phyloP scores from a whole-genome alignment of 1,140 invertebrate genomes.

The Varroa destructor region DNA sequence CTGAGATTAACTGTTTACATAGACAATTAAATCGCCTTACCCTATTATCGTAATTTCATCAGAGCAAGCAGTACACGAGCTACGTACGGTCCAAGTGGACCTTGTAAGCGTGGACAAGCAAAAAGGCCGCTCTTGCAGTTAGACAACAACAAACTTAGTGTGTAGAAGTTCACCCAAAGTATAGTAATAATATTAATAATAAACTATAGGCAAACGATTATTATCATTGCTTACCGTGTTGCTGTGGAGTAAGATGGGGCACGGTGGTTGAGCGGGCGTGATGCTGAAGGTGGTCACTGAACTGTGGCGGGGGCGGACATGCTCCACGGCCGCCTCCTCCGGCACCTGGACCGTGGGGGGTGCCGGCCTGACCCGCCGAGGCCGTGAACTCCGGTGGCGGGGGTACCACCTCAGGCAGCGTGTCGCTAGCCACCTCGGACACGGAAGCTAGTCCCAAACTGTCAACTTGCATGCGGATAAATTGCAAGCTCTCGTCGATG shows the following conservation, averaged over 20 bases:
- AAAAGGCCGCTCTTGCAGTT: no score
- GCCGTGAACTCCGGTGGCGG: constrained; percentile 36
- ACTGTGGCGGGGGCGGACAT: constrained; percentile 12
- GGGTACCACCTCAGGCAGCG: constrained; percentile 36
- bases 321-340: not conserved
- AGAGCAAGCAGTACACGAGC: no score
- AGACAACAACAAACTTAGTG: no score
- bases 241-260: constrained; percentile 19
- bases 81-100: no score
- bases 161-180: no score
- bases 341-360: no score
- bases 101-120: no score
- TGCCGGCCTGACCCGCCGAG: constrained; percentile 31
- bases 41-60: no score
- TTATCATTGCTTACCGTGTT: not conserved
- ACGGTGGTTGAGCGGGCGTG: not conserved
- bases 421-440: constrained; percentile 34
- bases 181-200: no score
- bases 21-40: no score
- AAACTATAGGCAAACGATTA: no score
- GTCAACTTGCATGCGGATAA: constrained; percentile 35
- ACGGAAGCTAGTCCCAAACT: constrained; percentile 35
- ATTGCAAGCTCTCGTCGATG: constrained; percentile 33
- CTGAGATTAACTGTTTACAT: no score
- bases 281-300: constrained; percentile 23